Conservation (phyloP, 2,113 vertebrate species). For the Bufo bufo region DNA sequence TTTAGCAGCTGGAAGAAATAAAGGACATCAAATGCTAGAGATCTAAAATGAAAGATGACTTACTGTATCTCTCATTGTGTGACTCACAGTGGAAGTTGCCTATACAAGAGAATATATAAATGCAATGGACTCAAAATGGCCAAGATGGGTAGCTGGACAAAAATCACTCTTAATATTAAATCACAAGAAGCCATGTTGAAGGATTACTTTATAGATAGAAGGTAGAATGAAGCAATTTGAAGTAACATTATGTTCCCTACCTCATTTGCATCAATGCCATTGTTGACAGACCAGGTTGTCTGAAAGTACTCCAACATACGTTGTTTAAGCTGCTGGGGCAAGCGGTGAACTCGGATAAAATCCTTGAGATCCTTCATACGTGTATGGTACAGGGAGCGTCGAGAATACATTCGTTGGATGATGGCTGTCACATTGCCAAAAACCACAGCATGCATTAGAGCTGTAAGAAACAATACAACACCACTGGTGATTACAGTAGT, state of each 20-base stretch:
- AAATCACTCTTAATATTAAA: background rate
- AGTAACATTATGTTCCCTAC: conserved; percentile 64
- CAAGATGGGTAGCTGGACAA: background rate
- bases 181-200: background rate
- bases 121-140: background rate
- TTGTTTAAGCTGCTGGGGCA: conserved; percentile 94
- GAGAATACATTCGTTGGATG: conserved; percentile 98
- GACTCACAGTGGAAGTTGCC: background rate
- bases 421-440: conserved; percentile 97
- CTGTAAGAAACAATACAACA: conserved; percentile 66
- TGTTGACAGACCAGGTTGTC: conserved; percentile 97
- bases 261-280: conserved; percentile 94
- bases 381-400: conserved; percentile 94
- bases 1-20: conserved; percentile 81
- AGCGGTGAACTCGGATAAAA: conserved; percentile 90
- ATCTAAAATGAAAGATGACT: background rate
- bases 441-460: conserved; percentile 95
- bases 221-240: background rate
- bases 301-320: conserved; percentile 96
- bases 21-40: background rate
- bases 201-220: background rate
- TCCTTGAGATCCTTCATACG: conserved; percentile 97
- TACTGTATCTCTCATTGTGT: background rate
- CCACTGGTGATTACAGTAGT: background rate
- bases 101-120: background rate